phyloP scores from a whole-genome alignment of 2,113 vertebrate genomes.

The Glareola pratincola region DNA sequence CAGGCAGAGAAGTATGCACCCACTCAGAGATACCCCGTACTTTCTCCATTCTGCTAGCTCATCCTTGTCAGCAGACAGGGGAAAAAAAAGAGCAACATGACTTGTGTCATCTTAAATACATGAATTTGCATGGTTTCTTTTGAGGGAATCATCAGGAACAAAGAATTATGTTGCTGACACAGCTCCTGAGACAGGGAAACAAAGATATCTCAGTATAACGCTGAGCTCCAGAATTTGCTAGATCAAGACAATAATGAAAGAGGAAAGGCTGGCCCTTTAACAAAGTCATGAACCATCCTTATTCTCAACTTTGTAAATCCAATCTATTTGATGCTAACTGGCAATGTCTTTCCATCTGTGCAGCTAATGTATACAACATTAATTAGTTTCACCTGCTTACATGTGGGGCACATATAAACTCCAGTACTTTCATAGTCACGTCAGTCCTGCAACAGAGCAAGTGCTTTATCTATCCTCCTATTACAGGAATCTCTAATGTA shows the following conservation, averaged over 20 bases:
- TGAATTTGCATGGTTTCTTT: not conserved
- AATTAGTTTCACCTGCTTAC: not conserved
- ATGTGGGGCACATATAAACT: not conserved
- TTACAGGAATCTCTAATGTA: not conserved
- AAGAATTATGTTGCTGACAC: not conserved
- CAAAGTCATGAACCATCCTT: not conserved
- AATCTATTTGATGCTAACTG: conserved; percentile 30
- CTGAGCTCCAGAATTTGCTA: not conserved
- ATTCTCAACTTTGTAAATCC: not conserved
- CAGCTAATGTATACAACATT: not conserved
- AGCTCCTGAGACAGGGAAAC: not conserved
- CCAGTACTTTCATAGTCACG: not conserved
- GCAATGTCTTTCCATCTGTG: conserved; percentile 20
- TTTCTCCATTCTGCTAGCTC: not conserved
- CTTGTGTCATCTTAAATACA: not conserved
- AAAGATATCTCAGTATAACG: not conserved
- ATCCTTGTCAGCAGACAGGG: not conserved
- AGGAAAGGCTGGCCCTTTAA: not conserved
- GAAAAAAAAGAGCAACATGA: not conserved
- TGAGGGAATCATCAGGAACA: not conserved
- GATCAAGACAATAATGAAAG: not conserved
- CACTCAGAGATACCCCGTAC: not conserved
- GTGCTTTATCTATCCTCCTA: not conserved
- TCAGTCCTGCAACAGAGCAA: not conserved
- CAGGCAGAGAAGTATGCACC: not conserved